Evolutionary conservation across 2,888 invertebrate species (phyloP).

Genomic region (Platycheirus rosarum): DNA sequence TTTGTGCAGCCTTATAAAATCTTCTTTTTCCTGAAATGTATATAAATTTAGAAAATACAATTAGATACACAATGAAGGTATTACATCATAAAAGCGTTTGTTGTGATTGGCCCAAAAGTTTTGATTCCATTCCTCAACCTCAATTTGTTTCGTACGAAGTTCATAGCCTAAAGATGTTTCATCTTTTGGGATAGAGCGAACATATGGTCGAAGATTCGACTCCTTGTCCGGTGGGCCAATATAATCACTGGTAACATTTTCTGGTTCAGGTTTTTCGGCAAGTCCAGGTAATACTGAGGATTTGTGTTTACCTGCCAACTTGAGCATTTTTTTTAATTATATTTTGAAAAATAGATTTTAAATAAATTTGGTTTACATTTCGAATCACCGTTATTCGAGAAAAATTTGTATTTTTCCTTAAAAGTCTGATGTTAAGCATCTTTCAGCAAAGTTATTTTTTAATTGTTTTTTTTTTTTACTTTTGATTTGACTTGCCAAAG

Average conservation of each 20-base stretch:
- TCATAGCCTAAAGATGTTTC: conserved; percentile 87
- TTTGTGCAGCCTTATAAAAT: conserved; percentile 84
- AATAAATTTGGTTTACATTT: conserved; percentile 10
- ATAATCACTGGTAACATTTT: conserved; percentile 78
- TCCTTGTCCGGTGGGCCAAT: conserved; percentile 88
- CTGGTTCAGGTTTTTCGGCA: conserved; percentile 78
- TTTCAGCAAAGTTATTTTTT: too few species aligned
- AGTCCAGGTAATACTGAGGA: conserved; percentile 67
- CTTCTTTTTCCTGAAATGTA: conserved; percentile 84
- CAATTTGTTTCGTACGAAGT: conserved; percentile 86
- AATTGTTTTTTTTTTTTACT: too few species aligned
- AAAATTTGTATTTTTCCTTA: too few species aligned
- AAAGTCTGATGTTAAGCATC: too few species aligned
- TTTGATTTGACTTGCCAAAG: too few species aligned
- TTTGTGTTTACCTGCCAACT: conserved; percentile 52
- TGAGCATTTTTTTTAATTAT: not conserved
- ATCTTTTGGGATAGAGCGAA: conserved; percentile 86
- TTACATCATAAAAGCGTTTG: conserved; percentile 88
- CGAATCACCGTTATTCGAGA: conserved; percentile 9
- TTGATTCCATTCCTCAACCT: conserved; percentile 92
- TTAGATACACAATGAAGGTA: conserved; percentile 19
- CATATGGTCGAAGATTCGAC: conserved; percentile 90
- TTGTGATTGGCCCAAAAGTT: conserved; percentile 93
- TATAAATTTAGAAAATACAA: too few species aligned
- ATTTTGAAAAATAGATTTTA: not conserved